Base-by-base conservation (phyloP, 2,888 invertebrate genomes). In the Acrocyrtus sp. region DNA sequence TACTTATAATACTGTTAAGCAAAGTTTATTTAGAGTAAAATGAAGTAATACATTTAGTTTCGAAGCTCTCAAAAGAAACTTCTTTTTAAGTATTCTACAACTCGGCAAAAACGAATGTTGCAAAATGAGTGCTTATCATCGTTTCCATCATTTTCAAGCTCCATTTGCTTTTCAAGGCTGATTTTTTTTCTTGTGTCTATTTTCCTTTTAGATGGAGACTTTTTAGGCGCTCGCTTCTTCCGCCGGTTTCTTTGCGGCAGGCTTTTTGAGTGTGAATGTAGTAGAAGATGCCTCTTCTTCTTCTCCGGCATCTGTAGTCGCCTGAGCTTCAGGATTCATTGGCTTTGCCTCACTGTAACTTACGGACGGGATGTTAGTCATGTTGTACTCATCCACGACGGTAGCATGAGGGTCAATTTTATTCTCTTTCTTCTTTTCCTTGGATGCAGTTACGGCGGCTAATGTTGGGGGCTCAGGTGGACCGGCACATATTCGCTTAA, bases 341-440 rank as follows among this genome's bases (percentile, higher is more conserved):
- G 77, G 77, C 22, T 67, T 70, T 5, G 74, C 74, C 22, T 74
- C 74, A 27, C 72, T 68, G 58, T 72, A 77, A 27, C 72, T 72
- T 21, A 77, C 72, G 15, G 63, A 61, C 4, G 75, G 70, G 26
- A 62, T 48, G 39, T 54, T 53, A 24, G 63, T 63, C 57, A 69
- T 69, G 48, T 56, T 39, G 41, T 76, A 70, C 26, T 62, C 76
- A 56, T 67, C 74, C 2, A 50, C 76, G 15, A 76, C 74, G 8
- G 74, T 67, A 22, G 63, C 67, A 27, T 39, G 60, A 1, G 74
- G 74, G 5, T 58, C 26, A 26, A 74, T 54, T 50, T 57, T 67
- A n/a, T n/a, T n/a, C n/a, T n/a, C n/a, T n/a, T n/a, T n/a, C 17
- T 50, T 5, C 47, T 76, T 74, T 15, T 47, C 21, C 22, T 27